These are phyloP conservation scores for Bombus picipes DNA, from an alignment of 1,140 invertebrate genomes.

Conservation along the genomic window DNA sequence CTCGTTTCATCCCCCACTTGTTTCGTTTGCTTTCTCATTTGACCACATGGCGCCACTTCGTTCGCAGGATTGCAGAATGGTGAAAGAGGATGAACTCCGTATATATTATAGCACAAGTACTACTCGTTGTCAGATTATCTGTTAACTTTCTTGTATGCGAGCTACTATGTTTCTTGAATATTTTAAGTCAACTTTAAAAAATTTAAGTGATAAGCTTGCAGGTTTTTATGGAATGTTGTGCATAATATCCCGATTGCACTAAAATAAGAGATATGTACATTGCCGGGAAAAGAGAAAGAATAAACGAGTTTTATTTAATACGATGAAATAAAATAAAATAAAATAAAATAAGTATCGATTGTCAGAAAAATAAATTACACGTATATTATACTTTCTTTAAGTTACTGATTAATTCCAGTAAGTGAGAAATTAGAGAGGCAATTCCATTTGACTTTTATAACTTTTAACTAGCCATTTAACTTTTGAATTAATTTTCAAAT, in stretches of 20 bases:
- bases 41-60: conserved; percentile 57
- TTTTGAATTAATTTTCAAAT: no score
- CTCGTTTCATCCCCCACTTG: background rate
- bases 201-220: background rate
- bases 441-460: no score
- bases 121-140: background rate
- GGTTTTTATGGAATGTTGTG: background rate
- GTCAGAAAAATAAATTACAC: no score
- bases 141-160: background rate
- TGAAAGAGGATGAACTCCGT: background rate
- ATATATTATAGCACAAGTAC: background rate
- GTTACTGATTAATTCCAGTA: no score
- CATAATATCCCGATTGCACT: background rate
- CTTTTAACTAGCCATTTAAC: no score
- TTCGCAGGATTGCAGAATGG: conserved; percentile 47
- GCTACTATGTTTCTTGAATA: background rate
- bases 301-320: no score
- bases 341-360: background rate
- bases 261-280: background rate
- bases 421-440: no score
- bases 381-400: no score
- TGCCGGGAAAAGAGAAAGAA: accelerated
- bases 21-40: conserved; percentile 54
- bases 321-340: background rate
- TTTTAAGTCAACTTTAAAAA: background rate